Base-by-base conservation (phyloP, 2,113 vertebrate species). In the Canis aureus region DNA sequence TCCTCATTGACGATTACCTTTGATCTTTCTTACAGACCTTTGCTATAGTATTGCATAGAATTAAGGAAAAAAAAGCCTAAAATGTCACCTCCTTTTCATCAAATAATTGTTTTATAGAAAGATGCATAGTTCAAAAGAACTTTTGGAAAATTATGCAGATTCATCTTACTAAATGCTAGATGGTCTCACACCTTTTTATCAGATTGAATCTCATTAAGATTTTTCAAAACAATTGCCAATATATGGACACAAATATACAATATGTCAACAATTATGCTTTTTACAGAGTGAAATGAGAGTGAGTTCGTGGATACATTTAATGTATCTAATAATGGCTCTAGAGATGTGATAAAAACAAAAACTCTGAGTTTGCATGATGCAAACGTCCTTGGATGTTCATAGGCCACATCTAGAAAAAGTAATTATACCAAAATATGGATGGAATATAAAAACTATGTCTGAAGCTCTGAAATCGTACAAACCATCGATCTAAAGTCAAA, bases 61-160 rank as follows among this genome's bases (percentile, higher is more conserved):
- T 97, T 98, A 95, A 95, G 38, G 43, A 1, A 8, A 97, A 98
- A 95, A 2, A 84, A 95, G 9, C 74, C 91, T 93, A 91, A 95
- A 98, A 94, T 97, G 32, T 6, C 19, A 57, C 1, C 49, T 53
- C 74, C 6, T 59, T 78, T 92, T 81, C 2, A 97, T 97, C 84
- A 93, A 95, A 91, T 64, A 93, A 94, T 89, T 89, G 3, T 12
- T 1, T 43, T 97, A 78, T 1, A 94, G 51, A 94, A 82, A 71
- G 20, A 53, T 62, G 1, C 20, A 95, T 59, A 51, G 3, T 51
- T 20, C 76, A 13, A 74, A 85, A 88, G 55, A 19, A 25, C 29
- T 93, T 91, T 82, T 81, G 60, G 22, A 94, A 89, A 89, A 86
- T 71, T 20, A 62, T 43, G 12, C 29, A 79, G 15, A 89, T 49